These are phyloP conservation scores for Camponotus vicinus DNA, from an alignment of 1,140 invertebrate species.

Conservation along the genomic window DNA sequence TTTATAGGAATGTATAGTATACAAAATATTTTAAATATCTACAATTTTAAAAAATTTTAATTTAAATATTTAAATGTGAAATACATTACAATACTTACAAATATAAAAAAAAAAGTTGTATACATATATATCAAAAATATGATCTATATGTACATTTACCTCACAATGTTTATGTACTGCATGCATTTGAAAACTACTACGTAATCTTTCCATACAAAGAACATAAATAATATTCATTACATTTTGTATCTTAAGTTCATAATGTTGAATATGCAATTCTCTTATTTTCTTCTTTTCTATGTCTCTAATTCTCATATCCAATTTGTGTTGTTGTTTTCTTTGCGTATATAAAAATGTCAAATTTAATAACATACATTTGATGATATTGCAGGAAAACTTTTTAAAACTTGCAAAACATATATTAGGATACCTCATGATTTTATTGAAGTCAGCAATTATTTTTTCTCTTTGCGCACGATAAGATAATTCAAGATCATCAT, in stretches of 20 bases:
- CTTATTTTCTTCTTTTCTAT: slow-evolving; percentile 70
- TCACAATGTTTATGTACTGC: slow-evolving; percentile 75
- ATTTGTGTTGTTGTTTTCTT: slow-evolving; percentile 67
- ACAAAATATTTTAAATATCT: no score
- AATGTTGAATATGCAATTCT: slow-evolving; percentile 73
- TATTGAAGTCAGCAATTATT: slow-evolving; percentile 82
- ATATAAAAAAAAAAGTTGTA: background rate
- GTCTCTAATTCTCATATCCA: slow-evolving; percentile 52
- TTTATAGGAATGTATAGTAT: no score
- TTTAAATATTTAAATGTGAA: slow-evolving; percentile 36
- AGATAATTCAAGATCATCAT: slow-evolving; percentile 76
- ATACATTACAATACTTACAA: background rate
- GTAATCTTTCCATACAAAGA: slow-evolving; percentile 82
- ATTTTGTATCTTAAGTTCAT: slow-evolving; percentile 83
- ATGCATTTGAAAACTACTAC: slow-evolving; percentile 77
- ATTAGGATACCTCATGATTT: slow-evolving; percentile 75
- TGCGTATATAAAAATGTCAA: slow-evolving; percentile 48
- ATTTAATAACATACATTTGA: slow-evolving; percentile 6
- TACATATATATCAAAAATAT: background rate
- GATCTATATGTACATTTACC: slow-evolving; percentile 60
- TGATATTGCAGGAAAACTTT: background rate
- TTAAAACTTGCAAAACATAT: background rate
- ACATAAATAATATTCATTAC: slow-evolving; percentile 82
- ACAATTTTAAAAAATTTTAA: no score
- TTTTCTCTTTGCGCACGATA: slow-evolving; percentile 71